Base-by-base conservation (phyloP, 2,888 invertebrate species). In the Camponotus fellah region DNA sequence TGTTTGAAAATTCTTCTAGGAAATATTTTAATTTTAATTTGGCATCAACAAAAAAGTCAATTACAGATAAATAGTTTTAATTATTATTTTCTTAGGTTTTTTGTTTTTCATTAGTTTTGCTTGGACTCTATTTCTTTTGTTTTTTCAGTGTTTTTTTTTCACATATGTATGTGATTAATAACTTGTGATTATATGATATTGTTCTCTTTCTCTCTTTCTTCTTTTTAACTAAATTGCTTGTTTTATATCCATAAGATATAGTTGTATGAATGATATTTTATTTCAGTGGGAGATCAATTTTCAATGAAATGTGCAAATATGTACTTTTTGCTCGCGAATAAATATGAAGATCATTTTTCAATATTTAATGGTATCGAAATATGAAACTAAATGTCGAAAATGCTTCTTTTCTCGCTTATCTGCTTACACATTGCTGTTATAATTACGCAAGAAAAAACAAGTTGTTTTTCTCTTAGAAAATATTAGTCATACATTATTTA, bases 21-120 rank as follows among this genome's bases (percentile, higher is more conserved):
- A 60, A 74, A 62, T 6, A 62, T 43, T 74, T 62, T 32, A 32
- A 10, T n/a, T 12, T 60, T 62, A 74, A 58, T 62, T 74, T 6
- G n/a, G 9, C 12, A 5, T n/a, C 26, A 17, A 26, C 32, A 26
- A 32, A 62, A 71, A 40, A 62, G 43, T 74, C n/a, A 8, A 26
- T 72, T 34, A 14, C 12, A 71, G 17, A 49, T 1, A 12, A 43
- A 32, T 74, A 60, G 32, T 32, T 60, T 58, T 43, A 74, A 3
- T 8, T 14, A 8, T 60, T 60, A 60, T 6, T 9, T 6, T 10
- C 6, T 37, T 40, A 26, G 26, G 26, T 14, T 32, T 17, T 4
- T 56, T 49, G 8, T 49, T 49, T 12, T 49, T 49, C 17, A 49
- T n/a, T 49, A 49, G 1, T 17, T 49, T 49, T 8, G 8, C 17